phyloP scores from a whole-genome alignment of 2,113 vertebrate genomes.

The Neoarius graeffei region DNA sequence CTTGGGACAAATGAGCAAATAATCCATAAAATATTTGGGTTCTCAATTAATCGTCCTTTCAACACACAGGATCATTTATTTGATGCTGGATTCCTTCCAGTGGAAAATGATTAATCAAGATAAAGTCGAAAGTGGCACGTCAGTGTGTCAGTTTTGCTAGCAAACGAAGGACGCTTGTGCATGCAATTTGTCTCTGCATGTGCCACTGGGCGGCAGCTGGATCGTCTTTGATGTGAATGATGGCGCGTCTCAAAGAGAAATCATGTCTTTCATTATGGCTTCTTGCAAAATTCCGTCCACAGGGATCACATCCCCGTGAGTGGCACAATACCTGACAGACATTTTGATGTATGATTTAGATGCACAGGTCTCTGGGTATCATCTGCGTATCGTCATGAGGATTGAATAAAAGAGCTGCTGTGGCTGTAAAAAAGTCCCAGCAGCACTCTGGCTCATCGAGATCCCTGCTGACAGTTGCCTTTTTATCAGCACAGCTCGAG shows the following conservation, averaged over 20 bases:
- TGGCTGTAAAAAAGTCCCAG: not conserved
- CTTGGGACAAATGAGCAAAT: constrained; percentile 12
- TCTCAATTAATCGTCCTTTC: constrained; percentile 22
- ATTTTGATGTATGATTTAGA: constrained; percentile 30
- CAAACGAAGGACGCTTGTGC: constrained; percentile 30
- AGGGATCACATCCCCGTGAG: not conserved
- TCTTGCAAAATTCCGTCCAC: not conserved
- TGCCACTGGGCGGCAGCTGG: constrained; percentile 1
- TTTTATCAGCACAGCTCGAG: not conserved
- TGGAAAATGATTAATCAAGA: constrained; percentile 47
- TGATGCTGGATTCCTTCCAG: constrained; percentile 27
- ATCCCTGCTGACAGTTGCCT: constrained; percentile 21
- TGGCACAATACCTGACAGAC: not conserved
- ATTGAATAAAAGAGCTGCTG: constrained; percentile 8
- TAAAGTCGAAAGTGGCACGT: constrained; percentile 33
- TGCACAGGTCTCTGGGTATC: constrained; percentile 20
- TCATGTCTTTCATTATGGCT: constrained; percentile 18
- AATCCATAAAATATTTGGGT: constrained; percentile 2
- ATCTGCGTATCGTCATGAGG: constrained; percentile 6
- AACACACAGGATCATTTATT: constrained; percentile 35
- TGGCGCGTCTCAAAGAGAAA: constrained; percentile 19
- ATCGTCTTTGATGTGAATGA: constrained; percentile 27
- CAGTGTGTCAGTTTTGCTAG: constrained; percentile 29
- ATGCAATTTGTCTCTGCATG: constrained; percentile 38
- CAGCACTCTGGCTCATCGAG: not conserved